A percentile compares a stretch with the other conserved stretches of the same genome.
Evolutionary conservation across 2,113 vertebrate species (phyloP).

Genomic region (Myrmecobius fasciatus): DNA sequence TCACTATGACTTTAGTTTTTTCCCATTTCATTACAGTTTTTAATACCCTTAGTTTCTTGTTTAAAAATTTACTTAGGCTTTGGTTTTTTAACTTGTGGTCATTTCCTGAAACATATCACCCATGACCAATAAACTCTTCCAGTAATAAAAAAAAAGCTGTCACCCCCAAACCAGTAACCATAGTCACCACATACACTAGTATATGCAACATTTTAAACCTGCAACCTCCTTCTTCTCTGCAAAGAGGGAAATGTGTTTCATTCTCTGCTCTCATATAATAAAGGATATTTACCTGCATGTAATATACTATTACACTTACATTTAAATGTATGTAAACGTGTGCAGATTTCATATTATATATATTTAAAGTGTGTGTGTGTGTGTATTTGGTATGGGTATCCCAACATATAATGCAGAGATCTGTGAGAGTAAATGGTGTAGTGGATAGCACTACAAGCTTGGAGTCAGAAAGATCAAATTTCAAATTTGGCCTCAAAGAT

Average conservation of each 20-base stretch:
- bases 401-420: neutral
- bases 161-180: neutral
- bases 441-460: neutral
- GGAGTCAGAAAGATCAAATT: neutral
- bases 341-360: neutral
- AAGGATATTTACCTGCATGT: neutral
- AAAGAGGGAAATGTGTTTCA: neutral
- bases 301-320: neutral
- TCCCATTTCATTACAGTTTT: neutral
- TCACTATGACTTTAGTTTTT: neutral
- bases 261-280: neutral
- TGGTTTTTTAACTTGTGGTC: neutral
- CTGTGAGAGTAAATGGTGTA: neutral
- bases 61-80: neutral
- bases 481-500: neutral
- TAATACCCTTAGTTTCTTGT: neutral
- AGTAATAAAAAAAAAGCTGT: neutral
- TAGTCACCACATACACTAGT: neutral
- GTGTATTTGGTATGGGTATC: neutral
- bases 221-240: neutral
- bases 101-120: neutral
- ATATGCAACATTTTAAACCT: neutral
- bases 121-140: neutral
- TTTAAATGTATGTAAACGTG: neutral
- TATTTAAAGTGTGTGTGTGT: too few species aligned